Base-by-base conservation (phyloP, 2,888 invertebrate genomes). In the Diabrotica balteata region DNA sequence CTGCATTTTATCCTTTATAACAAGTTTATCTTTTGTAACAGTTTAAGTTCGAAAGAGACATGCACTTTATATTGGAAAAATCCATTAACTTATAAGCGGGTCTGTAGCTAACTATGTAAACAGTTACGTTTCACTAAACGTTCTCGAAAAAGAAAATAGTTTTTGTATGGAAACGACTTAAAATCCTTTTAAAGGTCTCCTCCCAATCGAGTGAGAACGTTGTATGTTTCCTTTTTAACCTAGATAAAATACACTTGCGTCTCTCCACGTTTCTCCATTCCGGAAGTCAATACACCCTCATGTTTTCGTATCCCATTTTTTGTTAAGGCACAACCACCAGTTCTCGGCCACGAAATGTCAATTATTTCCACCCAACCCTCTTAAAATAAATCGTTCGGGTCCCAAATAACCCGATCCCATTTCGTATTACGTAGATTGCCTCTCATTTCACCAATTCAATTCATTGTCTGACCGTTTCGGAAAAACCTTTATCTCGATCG, bases 401-500 rank as follows among this genome's bases (percentile, higher is more conserved):
- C 51, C 51, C 66, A 51, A 66, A 66, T 57, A 61, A 61, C 66
- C 66, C 66, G 49, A 55, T 47, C 66, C 66, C 53, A 61, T 66
- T 65, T 43, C 51, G 58, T 49, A 54, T 65, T 59, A 65, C 59
- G 59, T 53, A 61, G 66, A 66, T 66, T 59, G 66, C 61, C 66
- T 50, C 60, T 66, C 61, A 66, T 66, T 66, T 66, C 55, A 10
- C 44, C 45, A 51, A 61, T 60, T 61, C 66, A 51, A 66, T 66
- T 61, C 66, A 61, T 55, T 60, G 55, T 54, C 57, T 50, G 57
- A 8, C 57, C 55, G 57, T 57, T 47, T 54, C 32, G 61, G 52
- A 51, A 61, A 57, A 66, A 61, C 51, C 59, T 66, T 61, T 57
- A 66, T 66, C 66, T 66, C 61, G 52, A 66, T 66, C 63, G 17